Conservation (phyloP, 2,113 vertebrate species). For the Macquaria australasica region DNA sequence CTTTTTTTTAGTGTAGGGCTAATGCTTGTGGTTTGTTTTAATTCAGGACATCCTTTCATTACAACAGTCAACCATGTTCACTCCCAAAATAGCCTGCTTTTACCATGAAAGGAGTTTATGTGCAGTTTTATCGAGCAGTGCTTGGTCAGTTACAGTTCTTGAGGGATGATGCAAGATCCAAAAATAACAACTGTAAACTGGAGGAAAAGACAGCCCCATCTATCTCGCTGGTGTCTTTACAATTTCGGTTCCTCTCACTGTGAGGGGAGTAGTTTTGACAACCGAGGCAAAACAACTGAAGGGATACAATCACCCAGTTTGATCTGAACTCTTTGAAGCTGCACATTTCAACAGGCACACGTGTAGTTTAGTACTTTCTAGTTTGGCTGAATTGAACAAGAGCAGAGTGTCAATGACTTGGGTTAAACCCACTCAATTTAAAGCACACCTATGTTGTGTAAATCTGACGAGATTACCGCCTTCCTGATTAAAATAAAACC, state of each 20-base stretch:
- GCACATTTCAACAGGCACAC: neutral
- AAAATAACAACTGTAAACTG: constrained; percentile 70
- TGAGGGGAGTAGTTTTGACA: constrained; percentile 34
- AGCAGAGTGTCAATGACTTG: neutral
- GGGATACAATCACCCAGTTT: neutral
- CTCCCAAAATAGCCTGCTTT: constrained; percentile 44
- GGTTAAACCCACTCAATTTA: constrained; percentile 7
- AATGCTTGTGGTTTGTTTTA: constrained; percentile 7
- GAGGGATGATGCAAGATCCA: constrained; percentile 67
- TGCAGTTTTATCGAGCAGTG: constrained; percentile 45
- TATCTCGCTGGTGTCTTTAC: constrained; percentile 30
- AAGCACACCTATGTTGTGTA: constrained; percentile 22
- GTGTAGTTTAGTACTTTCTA: neutral
- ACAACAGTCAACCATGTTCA: constrained; percentile 15
- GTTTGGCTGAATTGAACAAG: neutral
- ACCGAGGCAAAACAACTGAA: constrained; percentile 25
- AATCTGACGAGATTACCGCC: constrained; percentile 21
- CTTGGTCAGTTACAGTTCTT: constrained; percentile 55
- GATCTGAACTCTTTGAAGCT: neutral
- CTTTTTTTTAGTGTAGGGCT: neutral
- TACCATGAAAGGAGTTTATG: constrained; percentile 70
- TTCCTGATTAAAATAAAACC: too few species aligned
- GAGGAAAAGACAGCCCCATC: constrained; percentile 31
- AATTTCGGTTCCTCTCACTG: constrained; percentile 62
- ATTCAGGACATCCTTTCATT: constrained; percentile 34